phyloP scores from a whole-genome alignment of 92 coral and sea anemone species.

The Parazoanthus atlanticus region DNA sequence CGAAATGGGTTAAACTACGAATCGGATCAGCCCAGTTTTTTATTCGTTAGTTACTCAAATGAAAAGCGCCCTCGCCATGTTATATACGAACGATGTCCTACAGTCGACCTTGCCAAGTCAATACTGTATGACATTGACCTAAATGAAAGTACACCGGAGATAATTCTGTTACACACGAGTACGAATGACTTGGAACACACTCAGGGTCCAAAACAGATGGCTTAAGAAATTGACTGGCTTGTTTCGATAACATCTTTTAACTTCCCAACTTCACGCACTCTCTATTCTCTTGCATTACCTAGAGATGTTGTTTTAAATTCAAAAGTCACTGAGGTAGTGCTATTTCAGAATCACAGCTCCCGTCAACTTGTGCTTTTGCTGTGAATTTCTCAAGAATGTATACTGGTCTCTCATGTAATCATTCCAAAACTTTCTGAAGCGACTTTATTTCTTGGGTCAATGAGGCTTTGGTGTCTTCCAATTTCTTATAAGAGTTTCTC shows the following conservation, averaged over 20 bases:
- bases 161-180: not conserved
- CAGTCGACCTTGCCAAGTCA: not conserved
- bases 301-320: not conserved
- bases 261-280: not conserved
- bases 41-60: not conserved
- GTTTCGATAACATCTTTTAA: not conserved
- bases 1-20: too few relatives aligned
- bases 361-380: too few relatives aligned
- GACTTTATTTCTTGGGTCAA: too few relatives aligned
- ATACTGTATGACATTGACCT: not conserved
- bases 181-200: conserved; percentile 4
- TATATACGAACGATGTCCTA: not conserved
- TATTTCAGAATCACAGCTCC: not conserved
- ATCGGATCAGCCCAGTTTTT: not conserved
- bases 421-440: too few relatives aligned
- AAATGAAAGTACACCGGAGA: not conserved
- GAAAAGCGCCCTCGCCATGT: not conserved
- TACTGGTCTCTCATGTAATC: too few relatives aligned
- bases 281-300: not conserved
- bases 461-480: too few relatives aligned
- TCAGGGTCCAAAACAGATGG: not conserved
- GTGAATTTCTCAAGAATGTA: too few relatives aligned
- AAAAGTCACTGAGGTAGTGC: not conserved
- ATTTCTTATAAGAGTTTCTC: too few relatives aligned
- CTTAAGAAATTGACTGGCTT: not conserved